Base-by-base conservation (phyloP, 2,888 invertebrate genomes). In the Thymelicus acteon region DNA sequence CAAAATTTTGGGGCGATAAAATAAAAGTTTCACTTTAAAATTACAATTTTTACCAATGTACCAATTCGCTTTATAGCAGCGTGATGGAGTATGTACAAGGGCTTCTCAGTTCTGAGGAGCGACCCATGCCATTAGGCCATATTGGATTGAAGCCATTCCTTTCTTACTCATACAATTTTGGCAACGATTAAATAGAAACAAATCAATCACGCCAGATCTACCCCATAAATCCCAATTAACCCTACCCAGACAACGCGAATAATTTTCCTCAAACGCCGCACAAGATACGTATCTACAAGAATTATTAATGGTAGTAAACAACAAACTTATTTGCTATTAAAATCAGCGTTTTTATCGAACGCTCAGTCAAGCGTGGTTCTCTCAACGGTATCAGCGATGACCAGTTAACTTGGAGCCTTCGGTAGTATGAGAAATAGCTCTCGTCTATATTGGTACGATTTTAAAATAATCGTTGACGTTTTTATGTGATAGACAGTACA, bases 321-420 rank as follows among this genome's bases (percentile, higher is more conserved):
- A 82, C 80, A 70, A 74, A 72, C 75, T 74, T 77, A 77, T 77
- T 76, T 78, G 78, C 72, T 78, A 83, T 81, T 78, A 75, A 79
- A 83, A 82, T 80, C 79, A 73, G 65, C 58, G 65, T 64, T 74
- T 83, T 85, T 82, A 49, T 58, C 15, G 37, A 24, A 52, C 76
- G 75, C 69, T 78, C 76, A 78, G 84, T 84, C 79, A 85, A 79
- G 84, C 83, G 78, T 82, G 84, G 84, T 82, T 82, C 80, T 82
- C 74, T 82, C 79, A 82, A 80, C 78, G 78, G 80, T 80, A 77
- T 71, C 73, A 66, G 63, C 66, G 60, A 49, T 52, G n/a, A 67
- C 86, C 82, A 85, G 15, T 72, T 10, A 69, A 74, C 3, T 37
- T 4, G 76, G 84, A 80, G 44, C 80, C 64, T 40, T 60, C 10